Conservation (phyloP, 2,888 invertebrate genomes). For the Zaprionus obscuricornis region DNA sequence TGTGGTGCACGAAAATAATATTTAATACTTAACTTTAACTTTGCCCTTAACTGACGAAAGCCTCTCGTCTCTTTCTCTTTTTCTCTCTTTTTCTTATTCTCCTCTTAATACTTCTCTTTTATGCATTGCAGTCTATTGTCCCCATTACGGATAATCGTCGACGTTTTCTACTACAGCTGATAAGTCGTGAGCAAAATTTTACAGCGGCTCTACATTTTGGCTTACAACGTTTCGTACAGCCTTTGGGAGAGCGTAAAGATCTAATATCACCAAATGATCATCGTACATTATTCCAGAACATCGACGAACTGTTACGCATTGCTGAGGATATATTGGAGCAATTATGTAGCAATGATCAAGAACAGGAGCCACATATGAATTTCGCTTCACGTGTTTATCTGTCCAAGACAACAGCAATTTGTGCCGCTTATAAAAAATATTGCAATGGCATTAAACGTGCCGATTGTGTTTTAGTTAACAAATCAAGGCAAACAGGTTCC, state of each 20-base stretch:
- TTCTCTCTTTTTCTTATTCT: neutral
- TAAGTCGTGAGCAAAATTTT: slow-evolving; percentile 91
- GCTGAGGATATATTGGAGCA: slow-evolving; percentile 92
- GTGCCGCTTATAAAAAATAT: slow-evolving; percentile 91
- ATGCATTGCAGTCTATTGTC: slow-evolving; percentile 83
- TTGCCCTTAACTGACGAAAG: too few species aligned
- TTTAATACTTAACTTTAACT: too few species aligned
- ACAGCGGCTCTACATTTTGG: slow-evolving; percentile 91
- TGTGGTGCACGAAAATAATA: too few species aligned
- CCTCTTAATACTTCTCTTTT: neutral
- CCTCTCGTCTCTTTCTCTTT: neutral
- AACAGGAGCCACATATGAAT: slow-evolving; percentile 88
- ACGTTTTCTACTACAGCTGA: slow-evolving; percentile 89
- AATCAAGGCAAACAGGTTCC: slow-evolving; percentile 89
- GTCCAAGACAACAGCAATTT: slow-evolving; percentile 89
- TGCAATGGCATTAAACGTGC: slow-evolving; percentile 93
- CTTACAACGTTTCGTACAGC: slow-evolving; percentile 90
- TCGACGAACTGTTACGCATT: slow-evolving; percentile 90
- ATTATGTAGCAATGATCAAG: slow-evolving; percentile 86
- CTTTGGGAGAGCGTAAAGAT: slow-evolving; percentile 90
- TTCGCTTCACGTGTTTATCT: slow-evolving; percentile 89
- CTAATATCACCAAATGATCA: slow-evolving; percentile 91
- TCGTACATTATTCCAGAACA: slow-evolving; percentile 91
- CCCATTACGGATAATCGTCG: slow-evolving; percentile 85
- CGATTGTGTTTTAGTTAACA: slow-evolving; percentile 92